Evolutionary conservation across 2,797 vertebrate genomes (phyloP).

Genomic region (Macroramphosus scolopax): DNA sequence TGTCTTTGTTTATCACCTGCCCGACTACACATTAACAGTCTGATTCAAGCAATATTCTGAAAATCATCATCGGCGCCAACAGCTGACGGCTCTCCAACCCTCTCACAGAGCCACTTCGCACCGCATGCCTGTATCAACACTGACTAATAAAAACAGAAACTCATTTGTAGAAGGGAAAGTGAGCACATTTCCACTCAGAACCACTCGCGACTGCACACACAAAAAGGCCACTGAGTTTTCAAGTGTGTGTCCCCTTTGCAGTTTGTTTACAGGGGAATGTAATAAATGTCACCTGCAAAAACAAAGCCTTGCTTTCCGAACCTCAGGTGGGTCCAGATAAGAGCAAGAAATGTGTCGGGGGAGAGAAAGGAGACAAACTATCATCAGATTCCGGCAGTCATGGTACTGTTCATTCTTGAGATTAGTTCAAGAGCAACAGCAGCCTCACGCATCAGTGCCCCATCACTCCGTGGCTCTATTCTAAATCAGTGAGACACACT

Average conservation of each 20-base stretch:
- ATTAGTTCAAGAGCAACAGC: slow-evolving; percentile 44
- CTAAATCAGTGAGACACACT: slow-evolving; percentile 48
- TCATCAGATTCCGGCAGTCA: slow-evolving; percentile 14
- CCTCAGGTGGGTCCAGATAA: slow-evolving; percentile 7
- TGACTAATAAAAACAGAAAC: slow-evolving; percentile 42
- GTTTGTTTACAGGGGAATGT: slow-evolving; percentile 7
- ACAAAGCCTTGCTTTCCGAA: slow-evolving; percentile 7
- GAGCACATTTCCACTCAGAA: slow-evolving; percentile 29
- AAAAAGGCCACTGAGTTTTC: slow-evolving; percentile 11
- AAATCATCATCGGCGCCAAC: too few species aligned
- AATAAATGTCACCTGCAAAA: slow-evolving; percentile 27
- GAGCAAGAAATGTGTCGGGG: slow-evolving; percentile 7
- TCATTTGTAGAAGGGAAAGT: slow-evolving; percentile 38
- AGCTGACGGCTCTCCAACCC: slow-evolving; percentile 25
- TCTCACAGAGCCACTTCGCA: slow-evolving; percentile 21
- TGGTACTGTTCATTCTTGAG: slow-evolving; percentile 49
- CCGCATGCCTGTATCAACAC: slow-evolving; percentile 45
- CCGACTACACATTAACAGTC: too few species aligned
- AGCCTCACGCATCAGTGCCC: slow-evolving; percentile 36
- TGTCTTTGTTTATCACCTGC: too few species aligned
- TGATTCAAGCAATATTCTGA: too few species aligned
- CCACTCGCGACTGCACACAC: not conserved
- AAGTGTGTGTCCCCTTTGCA: slow-evolving; percentile 19
- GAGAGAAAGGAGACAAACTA: slow-evolving; percentile 19
- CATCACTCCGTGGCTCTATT: slow-evolving; percentile 40